phyloP scores from a whole-genome alignment of 2,888 invertebrate genomes.

The Plebejus argus region DNA sequence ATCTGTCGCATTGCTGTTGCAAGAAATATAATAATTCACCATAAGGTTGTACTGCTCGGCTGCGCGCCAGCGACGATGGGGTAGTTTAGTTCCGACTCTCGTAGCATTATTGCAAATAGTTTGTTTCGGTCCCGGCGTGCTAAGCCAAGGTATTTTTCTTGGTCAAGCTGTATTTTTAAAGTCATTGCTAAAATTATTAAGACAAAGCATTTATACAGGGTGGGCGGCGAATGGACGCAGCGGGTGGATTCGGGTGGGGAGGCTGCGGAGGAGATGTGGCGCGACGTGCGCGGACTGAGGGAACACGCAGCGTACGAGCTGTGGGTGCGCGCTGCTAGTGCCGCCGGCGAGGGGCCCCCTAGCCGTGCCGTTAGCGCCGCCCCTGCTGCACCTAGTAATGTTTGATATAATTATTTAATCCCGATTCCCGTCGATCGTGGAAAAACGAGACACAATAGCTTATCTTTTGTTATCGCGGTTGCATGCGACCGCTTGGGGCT shows the following conservation, averaged over 20 bases:
- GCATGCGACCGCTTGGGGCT: too few species aligned
- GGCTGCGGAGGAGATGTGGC: constrained; percentile 64
- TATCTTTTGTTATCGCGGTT: too few species aligned
- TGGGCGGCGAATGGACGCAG: constrained; percentile 65
- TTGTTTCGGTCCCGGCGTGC: too few species aligned
- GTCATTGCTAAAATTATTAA: neutral
- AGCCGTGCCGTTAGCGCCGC: constrained; percentile 81
- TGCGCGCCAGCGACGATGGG: too few species aligned
- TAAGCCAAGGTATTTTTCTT: neutral
- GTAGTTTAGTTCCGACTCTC: too few species aligned
- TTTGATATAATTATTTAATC: neutral
- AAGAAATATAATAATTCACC: too few species aligned
- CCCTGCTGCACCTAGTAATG: constrained; percentile 66
- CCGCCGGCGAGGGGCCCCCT: constrained; percentile 82
- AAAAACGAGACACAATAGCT: too few species aligned
- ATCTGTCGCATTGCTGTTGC: too few species aligned
- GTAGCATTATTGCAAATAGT: too few species aligned
- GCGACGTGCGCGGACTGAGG: constrained; percentile 84
- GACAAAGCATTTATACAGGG: constrained; percentile 28
- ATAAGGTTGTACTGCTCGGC: too few species aligned
- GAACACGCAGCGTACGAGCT: constrained; percentile 89
- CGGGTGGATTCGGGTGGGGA: constrained; percentile 53
- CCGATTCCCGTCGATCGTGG: too few species aligned
- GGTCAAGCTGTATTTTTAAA: neutral
- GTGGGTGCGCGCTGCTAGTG: constrained; percentile 87